Conservation (phyloP, 2,113 vertebrate species). For the Lophotis ruficrista region DNA sequence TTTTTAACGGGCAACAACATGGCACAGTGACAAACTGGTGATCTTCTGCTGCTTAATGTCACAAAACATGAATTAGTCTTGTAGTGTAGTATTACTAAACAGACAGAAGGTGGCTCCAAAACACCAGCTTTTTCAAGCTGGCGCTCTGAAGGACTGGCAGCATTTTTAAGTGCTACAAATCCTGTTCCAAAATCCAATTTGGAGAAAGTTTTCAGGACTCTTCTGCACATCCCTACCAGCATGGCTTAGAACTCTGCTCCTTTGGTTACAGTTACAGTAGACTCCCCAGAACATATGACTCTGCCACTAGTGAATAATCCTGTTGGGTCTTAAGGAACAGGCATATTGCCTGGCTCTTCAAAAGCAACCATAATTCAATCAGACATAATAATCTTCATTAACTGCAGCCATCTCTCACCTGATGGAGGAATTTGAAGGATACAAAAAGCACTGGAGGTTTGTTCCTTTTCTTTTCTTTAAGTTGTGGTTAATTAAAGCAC, state of each 20-base stretch:
- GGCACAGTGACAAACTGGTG: neutral
- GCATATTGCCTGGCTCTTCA: neutral
- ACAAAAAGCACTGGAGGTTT: neutral
- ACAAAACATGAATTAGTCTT: neutral
- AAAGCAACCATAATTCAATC: neutral
- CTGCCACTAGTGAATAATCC: neutral
- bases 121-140: neutral
- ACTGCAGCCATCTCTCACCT: neutral
- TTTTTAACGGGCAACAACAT: neutral
- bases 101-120: constrained; percentile 57
- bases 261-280: neutral
- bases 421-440: neutral
- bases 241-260: neutral
- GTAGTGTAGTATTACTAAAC: neutral
- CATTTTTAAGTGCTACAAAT: neutral
- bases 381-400: neutral
- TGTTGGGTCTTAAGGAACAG: neutral
- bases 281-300: neutral
- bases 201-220: neutral
- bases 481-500: neutral
- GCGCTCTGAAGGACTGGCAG: neutral
- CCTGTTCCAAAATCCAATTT: neutral
- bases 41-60: neutral
- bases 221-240: neutral
- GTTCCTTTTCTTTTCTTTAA: neutral